Conservation (phyloP, 2,888 invertebrate species). For the Oxycera nigricornis region DNA sequence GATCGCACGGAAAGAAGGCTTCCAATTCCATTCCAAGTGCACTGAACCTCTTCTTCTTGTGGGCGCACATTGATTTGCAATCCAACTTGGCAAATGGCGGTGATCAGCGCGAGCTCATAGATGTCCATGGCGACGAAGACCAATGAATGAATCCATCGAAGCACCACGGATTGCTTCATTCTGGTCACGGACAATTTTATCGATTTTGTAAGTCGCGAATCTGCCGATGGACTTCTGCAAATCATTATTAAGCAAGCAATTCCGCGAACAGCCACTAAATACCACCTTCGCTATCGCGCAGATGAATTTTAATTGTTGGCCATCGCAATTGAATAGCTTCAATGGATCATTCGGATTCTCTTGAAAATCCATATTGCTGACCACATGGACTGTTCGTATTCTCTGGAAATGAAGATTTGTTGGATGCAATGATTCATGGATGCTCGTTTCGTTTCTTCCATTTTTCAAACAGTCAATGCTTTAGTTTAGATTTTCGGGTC, state of each 20-base stretch:
- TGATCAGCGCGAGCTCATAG: background rate
- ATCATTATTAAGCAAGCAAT: constrained; percentile 33
- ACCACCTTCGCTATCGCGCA: constrained; percentile 18
- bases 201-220: constrained; percentile 38
- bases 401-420: too few species aligned
- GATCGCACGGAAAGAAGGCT: background rate
- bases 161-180: background rate
- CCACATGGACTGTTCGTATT: background rate
- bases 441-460: too few species aligned
- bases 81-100: background rate
- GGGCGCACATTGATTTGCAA: background rate
- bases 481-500: too few species aligned
- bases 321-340: background rate
- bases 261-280: constrained; percentile 30
- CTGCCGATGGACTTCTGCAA: constrained; percentile 34
- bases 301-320: constrained; percentile 20
- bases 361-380: background rate
- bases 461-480: too few species aligned
- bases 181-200: constrained; percentile 31
- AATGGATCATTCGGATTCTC: background rate
- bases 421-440: too few species aligned
- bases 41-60: constrained; percentile 28
- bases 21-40: constrained; percentile 32
- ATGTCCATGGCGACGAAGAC: background rate
- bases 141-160: background rate